Evolutionary conservation across 2,113 vertebrate species (phyloP).

Genomic region (Collichthys lucidus): DNA sequence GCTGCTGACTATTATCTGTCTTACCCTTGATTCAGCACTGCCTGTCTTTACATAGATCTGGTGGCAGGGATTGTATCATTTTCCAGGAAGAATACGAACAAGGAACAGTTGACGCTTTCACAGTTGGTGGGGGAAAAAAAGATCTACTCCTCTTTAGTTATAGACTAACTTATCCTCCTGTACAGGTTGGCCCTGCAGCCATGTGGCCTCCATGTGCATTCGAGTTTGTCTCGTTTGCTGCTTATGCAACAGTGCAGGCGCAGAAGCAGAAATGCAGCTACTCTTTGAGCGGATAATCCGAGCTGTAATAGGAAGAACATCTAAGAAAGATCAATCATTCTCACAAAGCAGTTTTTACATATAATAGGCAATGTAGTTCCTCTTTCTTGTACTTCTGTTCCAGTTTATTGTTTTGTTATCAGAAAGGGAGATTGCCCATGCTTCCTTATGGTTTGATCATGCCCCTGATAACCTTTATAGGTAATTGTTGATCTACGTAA

Average conservation of each 20-base stretch:
- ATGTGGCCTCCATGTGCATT: conserved; percentile 26
- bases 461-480: conserved; percentile 7
- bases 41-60: conserved; percentile 29
- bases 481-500: background rate
- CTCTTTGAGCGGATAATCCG: background rate
- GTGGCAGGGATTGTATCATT: conserved; percentile 31
- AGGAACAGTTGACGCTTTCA: conserved; percentile 55
- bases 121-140: conserved; percentile 20
- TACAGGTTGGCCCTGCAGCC: conserved; percentile 22
- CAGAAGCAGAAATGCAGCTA: conserved; percentile 22
- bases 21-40: conserved; percentile 17
- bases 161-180: conserved; percentile 8
- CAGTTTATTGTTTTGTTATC: conserved; percentile 20
- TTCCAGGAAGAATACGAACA: conserved; percentile 32
- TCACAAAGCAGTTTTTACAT: conserved; percentile 22
- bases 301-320: conserved; percentile 15
- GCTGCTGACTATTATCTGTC: conserved; percentile 28
- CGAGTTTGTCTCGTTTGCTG: conserved; percentile 16
- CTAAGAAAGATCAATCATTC: background rate
- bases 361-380: conserved; percentile 23
- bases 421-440: conserved; percentile 8
- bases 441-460: conserved; percentile 33
- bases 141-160: conserved; percentile 15
- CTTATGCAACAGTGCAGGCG: conserved; percentile 24
- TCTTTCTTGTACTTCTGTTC: conserved; percentile 55